phyloP scores from a whole-genome alignment of 2,113 vertebrate species.

The Chitala chitala region DNA sequence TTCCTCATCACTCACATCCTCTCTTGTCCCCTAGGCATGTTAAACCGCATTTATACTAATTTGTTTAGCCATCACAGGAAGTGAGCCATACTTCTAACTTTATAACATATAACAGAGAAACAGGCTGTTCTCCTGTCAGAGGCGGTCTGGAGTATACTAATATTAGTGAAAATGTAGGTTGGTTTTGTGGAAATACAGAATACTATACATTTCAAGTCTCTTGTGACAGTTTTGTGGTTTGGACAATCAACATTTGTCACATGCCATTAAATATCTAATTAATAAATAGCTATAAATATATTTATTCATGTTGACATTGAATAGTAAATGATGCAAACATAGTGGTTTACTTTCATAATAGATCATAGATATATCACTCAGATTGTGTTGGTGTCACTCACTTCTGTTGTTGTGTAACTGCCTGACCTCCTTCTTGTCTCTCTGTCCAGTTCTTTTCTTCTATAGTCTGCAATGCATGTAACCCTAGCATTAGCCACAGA shows the following conservation, averaged over 20 bases:
- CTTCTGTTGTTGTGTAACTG: too few relatives aligned
- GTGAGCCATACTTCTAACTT: constrained; percentile 60
- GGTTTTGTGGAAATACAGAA: constrained; percentile 21
- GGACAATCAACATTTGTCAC: not conserved
- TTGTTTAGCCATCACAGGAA: constrained; percentile 67
- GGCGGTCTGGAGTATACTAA: constrained; percentile 36
- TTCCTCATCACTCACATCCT: constrained; percentile 17
- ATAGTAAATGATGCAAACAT: constrained; percentile 51
- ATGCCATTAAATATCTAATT: not conserved
- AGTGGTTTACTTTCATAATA: too few relatives aligned
- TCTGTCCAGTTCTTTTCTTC: too few relatives aligned
- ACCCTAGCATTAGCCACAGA: too few relatives aligned
- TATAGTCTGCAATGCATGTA: too few relatives aligned
- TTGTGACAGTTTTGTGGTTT: too few relatives aligned
- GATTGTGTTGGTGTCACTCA: too few relatives aligned
- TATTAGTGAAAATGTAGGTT: constrained; percentile 39
- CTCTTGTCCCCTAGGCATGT: constrained; percentile 51
- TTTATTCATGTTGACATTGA: constrained; percentile 45
- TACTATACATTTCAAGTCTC: not conserved
- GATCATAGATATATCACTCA: too few relatives aligned
- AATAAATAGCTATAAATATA: not conserved
- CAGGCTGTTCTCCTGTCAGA: constrained; percentile 57
- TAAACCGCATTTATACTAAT: constrained; percentile 64
- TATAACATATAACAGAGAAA: constrained; percentile 57
- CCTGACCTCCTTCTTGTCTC: too few relatives aligned